Percentiles rank a stretch among this genome's conserved stretches.
Evolutionary conservation across 1,140 invertebrate species (phyloP).

Genomic region (Phortica variegata): DNA sequence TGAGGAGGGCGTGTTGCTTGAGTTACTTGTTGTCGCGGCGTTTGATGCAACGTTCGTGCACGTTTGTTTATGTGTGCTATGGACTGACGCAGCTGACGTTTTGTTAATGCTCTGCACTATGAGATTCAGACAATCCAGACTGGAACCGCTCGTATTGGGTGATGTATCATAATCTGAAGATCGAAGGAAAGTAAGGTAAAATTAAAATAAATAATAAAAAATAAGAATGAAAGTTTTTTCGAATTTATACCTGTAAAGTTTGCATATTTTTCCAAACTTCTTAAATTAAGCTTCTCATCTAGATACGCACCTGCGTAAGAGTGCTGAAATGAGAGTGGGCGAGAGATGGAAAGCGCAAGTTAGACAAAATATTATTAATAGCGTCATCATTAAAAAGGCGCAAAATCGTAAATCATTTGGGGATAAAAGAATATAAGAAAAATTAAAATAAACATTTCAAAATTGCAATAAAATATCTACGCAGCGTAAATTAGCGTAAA

Average conservation of each 20-base stretch:
- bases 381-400: too few species aligned
- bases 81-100: conserved; percentile 29
- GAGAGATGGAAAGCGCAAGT: too few species aligned
- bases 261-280: conserved; percentile 41
- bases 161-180: conserved; percentile 24
- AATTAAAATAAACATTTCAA: too few species aligned
- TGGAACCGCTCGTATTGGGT: conserved; percentile 57
- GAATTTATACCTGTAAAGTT: conserved; percentile 40
- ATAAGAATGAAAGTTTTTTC: neutral
- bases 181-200: conserved; percentile 2
- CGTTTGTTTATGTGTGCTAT: neutral
- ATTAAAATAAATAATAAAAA: conserved; percentile 1
- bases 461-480: too few species aligned
- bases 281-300: conserved; percentile 47
- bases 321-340: conserved; percentile 41
- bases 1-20: conserved; percentile 2
- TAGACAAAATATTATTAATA: too few species aligned
- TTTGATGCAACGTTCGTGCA: conserved; percentile 6
- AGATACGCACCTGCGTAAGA: conserved; percentile 53
- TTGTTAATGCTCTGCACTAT: conserved; percentile 68
- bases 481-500: too few species aligned
- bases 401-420: too few species aligned
- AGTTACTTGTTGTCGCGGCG: conserved; percentile 8
- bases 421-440: conserved; percentile 8
- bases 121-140: conserved; percentile 65